These are phyloP conservation scores for Pituophis catenifer DNA, from an alignment of 2,113 vertebrate genomes.

Conservation along the genomic window DNA sequence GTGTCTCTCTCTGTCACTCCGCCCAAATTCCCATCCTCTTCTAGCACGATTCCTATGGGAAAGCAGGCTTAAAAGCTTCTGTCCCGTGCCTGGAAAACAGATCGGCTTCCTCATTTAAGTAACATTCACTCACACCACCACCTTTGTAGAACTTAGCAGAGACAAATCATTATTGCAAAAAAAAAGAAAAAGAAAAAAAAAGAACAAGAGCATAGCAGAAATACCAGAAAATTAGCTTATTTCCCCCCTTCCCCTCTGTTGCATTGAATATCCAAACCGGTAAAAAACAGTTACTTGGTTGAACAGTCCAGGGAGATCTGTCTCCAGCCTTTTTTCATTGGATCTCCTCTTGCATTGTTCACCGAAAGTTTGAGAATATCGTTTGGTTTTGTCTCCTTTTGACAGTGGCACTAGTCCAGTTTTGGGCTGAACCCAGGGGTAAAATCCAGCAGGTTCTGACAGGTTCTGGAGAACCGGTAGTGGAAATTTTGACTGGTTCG, in stretches of 20 bases:
- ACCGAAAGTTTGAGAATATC: not conserved
- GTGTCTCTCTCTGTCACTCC: constrained; percentile 56
- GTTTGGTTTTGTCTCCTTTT: not conserved
- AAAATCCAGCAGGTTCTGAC: no score
- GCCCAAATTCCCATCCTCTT: constrained; percentile 63
- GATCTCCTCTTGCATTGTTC: not conserved
- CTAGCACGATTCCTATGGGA: constrained; percentile 63
- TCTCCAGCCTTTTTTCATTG: not conserved
- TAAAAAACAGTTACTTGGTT: not conserved
- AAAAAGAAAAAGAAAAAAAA: constrained; percentile 35
- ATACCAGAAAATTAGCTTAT: constrained; percentile 24
- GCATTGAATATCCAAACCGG: not conserved
- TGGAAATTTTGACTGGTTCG: no score
- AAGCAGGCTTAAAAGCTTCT: constrained; percentile 60
- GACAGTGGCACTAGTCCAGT: not conserved
- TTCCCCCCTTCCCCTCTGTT: not conserved
- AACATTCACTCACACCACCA: constrained; percentile 64
- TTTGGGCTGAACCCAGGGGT: not conserved
- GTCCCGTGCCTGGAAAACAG: constrained; percentile 62
- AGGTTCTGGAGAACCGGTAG: no score
- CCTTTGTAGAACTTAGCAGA: constrained; percentile 51
- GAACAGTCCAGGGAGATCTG: not conserved
- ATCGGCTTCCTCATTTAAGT: constrained; percentile 64
- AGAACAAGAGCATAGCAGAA: constrained; percentile 36
- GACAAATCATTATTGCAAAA: constrained; percentile 57